Conservation (phyloP, 1,140 invertebrate genomes). For the Papilio machaon region DNA sequence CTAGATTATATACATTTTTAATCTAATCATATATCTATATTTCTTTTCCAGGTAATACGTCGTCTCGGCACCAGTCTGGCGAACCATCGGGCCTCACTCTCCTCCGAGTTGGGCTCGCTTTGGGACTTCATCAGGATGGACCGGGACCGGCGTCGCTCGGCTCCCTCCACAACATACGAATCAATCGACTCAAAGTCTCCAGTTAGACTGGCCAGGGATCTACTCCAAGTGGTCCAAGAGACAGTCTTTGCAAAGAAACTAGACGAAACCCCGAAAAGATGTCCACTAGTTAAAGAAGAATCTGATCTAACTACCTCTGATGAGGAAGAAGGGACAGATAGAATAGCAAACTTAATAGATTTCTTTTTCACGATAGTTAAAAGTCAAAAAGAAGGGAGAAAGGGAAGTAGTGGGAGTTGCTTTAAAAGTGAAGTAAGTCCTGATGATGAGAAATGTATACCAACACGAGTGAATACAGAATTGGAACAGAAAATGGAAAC, state of each 20-base stretch:
- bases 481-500: constrained; percentile 79
- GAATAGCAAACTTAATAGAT: constrained; percentile 78
- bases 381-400: constrained; percentile 75
- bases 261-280: constrained; percentile 65
- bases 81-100: constrained; percentile 74
- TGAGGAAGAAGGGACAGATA: constrained; percentile 73
- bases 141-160: constrained; percentile 65
- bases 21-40: background rate
- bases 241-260: constrained; percentile 70
- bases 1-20: no score
- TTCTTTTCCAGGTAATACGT: constrained; percentile 64
- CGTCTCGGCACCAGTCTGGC: constrained; percentile 72
- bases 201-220: constrained; percentile 72
- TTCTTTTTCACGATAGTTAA: constrained; percentile 79
- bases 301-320: constrained; percentile 68
- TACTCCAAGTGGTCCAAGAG: constrained; percentile 79
- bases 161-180: constrained; percentile 62
- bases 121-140: constrained; percentile 79
- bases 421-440: constrained; percentile 77
- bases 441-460: constrained; percentile 65
- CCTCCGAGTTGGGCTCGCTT: constrained; percentile 76
- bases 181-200: constrained; percentile 68
- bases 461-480: constrained; percentile 70
- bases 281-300: constrained; percentile 73
- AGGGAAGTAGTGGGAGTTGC: constrained; percentile 74